Evolutionary conservation across 2,888 invertebrate species (phyloP).

Genomic region (Caenorhabditis japonica): DNA sequence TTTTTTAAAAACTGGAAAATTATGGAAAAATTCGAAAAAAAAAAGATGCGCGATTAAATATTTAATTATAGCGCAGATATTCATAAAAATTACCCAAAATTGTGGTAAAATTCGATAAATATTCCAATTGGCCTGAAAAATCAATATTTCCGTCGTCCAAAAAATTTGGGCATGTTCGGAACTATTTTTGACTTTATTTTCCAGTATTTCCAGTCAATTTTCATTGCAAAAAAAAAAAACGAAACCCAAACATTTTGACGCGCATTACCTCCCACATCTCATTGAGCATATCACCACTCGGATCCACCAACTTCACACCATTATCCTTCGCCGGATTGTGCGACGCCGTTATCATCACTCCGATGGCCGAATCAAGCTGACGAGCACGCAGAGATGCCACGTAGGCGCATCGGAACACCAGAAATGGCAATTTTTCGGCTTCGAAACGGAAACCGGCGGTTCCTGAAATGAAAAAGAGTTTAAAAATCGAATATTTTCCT

Average conservation of each 20-base stretch:
- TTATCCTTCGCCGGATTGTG: conserved; percentile 87
- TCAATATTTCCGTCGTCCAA: no score
- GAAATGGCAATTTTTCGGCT: conserved; percentile 85
- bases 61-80: no score
- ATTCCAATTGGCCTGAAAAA: no score
- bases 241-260: no score
- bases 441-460: conserved; percentile 72
- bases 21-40: no score
- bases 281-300: conserved; percentile 95
- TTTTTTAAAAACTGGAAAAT: no score
- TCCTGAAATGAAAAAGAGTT: conserved; percentile 40
- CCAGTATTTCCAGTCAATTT: no score
- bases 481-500: neutral
- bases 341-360: conserved; percentile 99
- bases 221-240: neutral
- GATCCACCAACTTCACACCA: conserved; percentile 88
- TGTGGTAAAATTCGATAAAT: no score
- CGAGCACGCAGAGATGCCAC: conserved; percentile 88
- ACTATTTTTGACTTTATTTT: neutral
- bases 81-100: no score
- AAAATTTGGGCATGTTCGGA: no score
- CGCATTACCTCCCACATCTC: conserved; percentile 89
- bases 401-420: conserved; percentile 93
- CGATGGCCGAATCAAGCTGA: conserved; percentile 82
- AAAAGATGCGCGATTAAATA: no score